Evolutionary conservation across 2,888 invertebrate genomes (phyloP), one percentile per base, ranked within the genome.

Genomic region (Ochropleura plecta): DNA sequence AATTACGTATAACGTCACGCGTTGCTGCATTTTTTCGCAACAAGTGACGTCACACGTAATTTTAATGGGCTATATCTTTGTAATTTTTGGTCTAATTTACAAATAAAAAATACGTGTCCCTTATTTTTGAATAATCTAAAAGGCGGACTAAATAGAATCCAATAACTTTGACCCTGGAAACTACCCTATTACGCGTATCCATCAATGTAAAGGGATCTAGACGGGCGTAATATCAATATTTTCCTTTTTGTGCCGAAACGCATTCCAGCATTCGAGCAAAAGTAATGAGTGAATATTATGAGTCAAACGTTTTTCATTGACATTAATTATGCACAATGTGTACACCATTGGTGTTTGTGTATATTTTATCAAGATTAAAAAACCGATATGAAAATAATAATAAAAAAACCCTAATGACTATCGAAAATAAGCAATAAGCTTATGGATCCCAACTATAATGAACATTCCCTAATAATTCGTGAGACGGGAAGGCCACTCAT

Each of bases 401-500:
- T 57, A 62, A 46, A 12, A 69, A 57, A 8, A 30, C 49, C 53
- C 5, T 16, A 10, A 49, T 16, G 18, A n/a, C 55, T 65, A 83
- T 65, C 49, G 4, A 73, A 79, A 60, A 42, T 55, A 57, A 9
- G n/a, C 49, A 51, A 68, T 53, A 67, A 49, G 64, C 79, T 51
- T 10, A 53, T 49, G 40, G 20, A 40, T 68, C 62, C 66, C 20
- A 79, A 48, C 30, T 46, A 42, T 81, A 60, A 81, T 83, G 63
- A 84, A 76, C 70, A 80, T 62, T 69, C 51, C n/a, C 75, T 84
- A 70, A 78, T 83, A 70, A 74, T 49, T 48, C 10, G 30, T 46
- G 66, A 75, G 76, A 75, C 59, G 65, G 76, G 64, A 79, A 88
- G 81, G 75, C 79, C 70, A 73, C 57, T 5, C 63, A 78, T 84